Base-by-base conservation (phyloP, 2,888 invertebrate species). In the Pemphredon lugubris region DNA sequence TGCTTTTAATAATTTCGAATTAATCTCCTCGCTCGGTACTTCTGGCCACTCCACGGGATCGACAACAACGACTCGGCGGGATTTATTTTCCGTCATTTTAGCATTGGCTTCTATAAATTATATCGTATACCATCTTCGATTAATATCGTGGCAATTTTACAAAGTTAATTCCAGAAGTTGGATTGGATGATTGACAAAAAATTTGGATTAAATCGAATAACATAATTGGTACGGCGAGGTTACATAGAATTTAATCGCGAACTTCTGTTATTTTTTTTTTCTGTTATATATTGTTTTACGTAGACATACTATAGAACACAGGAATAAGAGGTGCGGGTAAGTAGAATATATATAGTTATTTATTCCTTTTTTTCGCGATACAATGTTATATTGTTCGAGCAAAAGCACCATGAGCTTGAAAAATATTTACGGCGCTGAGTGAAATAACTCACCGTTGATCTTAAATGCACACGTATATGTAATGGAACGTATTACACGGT, bases 321-420 rank as follows among this genome's bases (percentile, higher is more conserved):
- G 11, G 14, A 5, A 21, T n/a, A 37, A 44, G 47, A 32, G 11
- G 57, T 51, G 45, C 23, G 37, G 44, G 44, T 21, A 48, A 44
- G 30, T 70, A 60, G 67, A 70, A 71, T 68, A 71, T 68, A 61
- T 18, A 26, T 68, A 47, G 57, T 66, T 65, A 65, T 57, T 48
- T 3, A 5, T 14, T 48, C 47, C 55, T 51, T 53, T 26, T 57
- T 11, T 16, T 61, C 55, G 63, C 54, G 68, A 59, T 47, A 37
- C 51, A 48, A 65, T 3, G 7, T 5, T 47, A 42, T 66, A 66
- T 67, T 30, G 60, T 63, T 57, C 61, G 51, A 68, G 61, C 47
- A 40, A 57, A 71, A 57, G 70, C 68, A 71, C 68, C 70, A 61
- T 42, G 40, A 18, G 44, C 51, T 65, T 61, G 57, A 61, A 71